Conservation (phyloP, 2,797 vertebrate species). For the Cossypha caffra region DNA sequence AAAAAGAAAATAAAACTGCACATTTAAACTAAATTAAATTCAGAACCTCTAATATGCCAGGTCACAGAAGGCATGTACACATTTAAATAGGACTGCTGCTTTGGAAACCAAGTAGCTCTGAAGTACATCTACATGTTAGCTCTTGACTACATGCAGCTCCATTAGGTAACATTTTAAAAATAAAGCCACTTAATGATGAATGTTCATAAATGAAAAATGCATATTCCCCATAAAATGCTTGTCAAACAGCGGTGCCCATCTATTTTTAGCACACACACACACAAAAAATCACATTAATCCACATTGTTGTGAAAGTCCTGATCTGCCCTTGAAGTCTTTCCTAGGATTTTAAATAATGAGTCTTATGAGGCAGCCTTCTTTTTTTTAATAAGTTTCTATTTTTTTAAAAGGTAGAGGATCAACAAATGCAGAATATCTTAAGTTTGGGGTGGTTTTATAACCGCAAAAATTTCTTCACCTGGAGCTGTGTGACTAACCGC, state of each 20-base stretch:
- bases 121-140: constrained; percentile 19
- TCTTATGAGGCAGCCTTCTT: neutral
- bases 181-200: constrained; percentile 62
- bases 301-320: constrained; percentile 24
- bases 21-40: constrained; percentile 46
- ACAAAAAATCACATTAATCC: constrained; percentile 5
- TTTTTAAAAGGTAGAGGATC: neutral
- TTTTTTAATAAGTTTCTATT: neutral
- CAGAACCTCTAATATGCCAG: constrained; percentile 30
- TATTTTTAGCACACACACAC: constrained; percentile 37
- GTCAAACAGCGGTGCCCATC: neutral
- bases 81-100: constrained; percentile 41
- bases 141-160: constrained; percentile 13
- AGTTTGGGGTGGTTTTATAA: neutral
- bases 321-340: constrained; percentile 41
- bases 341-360: neutral
- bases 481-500: neutral
- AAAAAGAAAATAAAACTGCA: neutral
- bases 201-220: constrained; percentile 66
- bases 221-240: constrained; percentile 29
- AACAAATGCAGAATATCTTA: neutral
- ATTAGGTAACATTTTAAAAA: constrained; percentile 66
- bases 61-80: constrained; percentile 33
- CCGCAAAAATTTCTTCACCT: neutral
- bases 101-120: constrained; percentile 26